phyloP scores from a whole-genome alignment of 2,888 invertebrate species.

The Drosophila subsilvestris region DNA sequence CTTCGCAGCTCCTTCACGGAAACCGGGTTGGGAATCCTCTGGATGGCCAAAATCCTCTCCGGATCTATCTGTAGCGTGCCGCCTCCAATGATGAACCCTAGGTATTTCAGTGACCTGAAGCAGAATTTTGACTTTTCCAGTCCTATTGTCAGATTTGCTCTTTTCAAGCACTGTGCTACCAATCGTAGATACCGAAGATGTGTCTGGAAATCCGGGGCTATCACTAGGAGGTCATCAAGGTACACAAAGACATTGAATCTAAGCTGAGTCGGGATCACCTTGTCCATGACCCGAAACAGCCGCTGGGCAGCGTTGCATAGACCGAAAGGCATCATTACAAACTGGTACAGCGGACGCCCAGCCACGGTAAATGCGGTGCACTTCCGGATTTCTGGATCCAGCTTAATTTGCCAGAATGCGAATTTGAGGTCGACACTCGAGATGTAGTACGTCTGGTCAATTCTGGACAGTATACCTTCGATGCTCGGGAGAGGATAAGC shows the following conservation, averaged over 20 bases:
- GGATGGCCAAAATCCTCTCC: too few species aligned
- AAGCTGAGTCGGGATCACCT: constrained; percentile 12
- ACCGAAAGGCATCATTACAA: background rate
- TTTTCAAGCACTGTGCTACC: background rate
- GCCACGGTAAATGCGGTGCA: too few species aligned
- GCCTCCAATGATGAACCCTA: too few species aligned
- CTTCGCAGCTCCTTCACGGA: too few species aligned
- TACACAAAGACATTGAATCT: background rate
- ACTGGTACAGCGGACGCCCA: background rate
- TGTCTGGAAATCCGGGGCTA: constrained; percentile 3
- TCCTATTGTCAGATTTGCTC: constrained; percentile 4
- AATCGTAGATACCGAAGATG: background rate
- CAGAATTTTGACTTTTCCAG: background rate
- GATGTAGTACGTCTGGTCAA: background rate
- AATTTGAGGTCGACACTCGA: background rate
- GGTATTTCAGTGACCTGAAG: too few species aligned
- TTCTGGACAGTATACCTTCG: constrained; percentile 7
- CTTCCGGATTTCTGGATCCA: too few species aligned
- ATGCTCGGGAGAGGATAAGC: constrained; percentile 3
- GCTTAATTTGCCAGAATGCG: constrained; percentile 7
- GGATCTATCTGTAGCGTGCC: too few species aligned
- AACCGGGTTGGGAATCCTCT: too few species aligned
- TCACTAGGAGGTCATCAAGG: background rate
- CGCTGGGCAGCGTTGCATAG: background rate
- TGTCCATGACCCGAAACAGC: background rate